phyloP scores from a whole-genome alignment of 1,140 invertebrate species.

The Bombus confusus region DNA sequence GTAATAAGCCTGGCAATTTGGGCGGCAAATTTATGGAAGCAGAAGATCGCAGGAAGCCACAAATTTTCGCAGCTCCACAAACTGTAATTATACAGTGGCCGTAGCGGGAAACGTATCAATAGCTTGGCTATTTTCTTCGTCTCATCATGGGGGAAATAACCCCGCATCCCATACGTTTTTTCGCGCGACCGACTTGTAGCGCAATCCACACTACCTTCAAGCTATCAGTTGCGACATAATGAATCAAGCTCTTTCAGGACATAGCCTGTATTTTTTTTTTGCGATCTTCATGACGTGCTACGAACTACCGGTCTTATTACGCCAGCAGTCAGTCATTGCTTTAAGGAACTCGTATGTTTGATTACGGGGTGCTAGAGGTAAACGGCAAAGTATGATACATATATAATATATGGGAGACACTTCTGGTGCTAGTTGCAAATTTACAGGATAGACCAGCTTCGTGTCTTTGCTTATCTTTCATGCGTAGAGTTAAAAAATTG shows the following conservation, averaged over 20 bases:
- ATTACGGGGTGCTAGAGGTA: background rate
- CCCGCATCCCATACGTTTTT: background rate
- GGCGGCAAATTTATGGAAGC: constrained; percentile 48
- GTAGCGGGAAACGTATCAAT: constrained; percentile 1
- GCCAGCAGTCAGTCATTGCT: background rate
- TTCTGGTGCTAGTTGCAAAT: background rate
- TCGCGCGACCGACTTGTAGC: background rate
- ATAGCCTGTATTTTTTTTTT: background rate
- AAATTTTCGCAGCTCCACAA: constrained; percentile 52
- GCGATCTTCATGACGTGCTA: background rate
- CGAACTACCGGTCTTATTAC: too few species aligned
- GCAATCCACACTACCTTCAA: constrained; percentile 4
- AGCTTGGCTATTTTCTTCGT: constrained; percentile 2
- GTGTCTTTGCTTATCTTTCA: too few species aligned
- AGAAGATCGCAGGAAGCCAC: constrained; percentile 53
- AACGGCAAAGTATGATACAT: background rate
- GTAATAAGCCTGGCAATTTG: background rate
- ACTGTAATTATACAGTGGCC: constrained; percentile 50
- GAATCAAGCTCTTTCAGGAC: background rate
- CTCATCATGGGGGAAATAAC: background rate
- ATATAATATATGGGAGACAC: too few species aligned
- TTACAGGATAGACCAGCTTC: background rate
- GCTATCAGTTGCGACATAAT: background rate
- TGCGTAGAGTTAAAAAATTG: too few species aligned
- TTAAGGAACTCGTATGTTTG: background rate